phyloP scores from a whole-genome alignment of 2,888 invertebrate species.

The Hydrotaea cyrtoneurina region DNA sequence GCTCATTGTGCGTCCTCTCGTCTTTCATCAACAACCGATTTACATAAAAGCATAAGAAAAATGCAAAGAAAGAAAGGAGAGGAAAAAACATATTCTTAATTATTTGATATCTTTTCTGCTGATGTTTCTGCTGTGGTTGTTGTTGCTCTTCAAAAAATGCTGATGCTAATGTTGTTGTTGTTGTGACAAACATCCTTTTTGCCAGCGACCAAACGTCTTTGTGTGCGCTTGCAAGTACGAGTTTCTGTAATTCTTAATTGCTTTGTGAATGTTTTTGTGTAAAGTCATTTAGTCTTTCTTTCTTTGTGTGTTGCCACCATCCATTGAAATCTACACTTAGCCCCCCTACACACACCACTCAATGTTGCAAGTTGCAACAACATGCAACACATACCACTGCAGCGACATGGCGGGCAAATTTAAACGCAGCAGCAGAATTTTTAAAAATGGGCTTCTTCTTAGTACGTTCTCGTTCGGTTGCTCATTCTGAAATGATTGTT shows the following conservation, averaged over 20 bases:
- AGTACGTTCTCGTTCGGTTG: not conserved
- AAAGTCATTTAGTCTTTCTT: conserved; percentile 20
- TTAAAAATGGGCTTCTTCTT: conserved; percentile 19
- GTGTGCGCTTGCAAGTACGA: not conserved
- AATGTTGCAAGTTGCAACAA: not conserved
- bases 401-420: not conserved
- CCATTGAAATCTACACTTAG: not conserved
- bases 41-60: conserved; percentile 4
- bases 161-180: conserved; percentile 11
- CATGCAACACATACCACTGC: not conserved
- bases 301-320: conserved; percentile 5
- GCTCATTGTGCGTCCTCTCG: not conserved
- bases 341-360: not conserved
- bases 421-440: not conserved
- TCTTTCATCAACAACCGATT: not conserved
- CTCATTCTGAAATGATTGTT: not conserved
- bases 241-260: conserved; percentile 30
- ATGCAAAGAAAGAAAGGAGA: not conserved
- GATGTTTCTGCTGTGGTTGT: not conserved
- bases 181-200: conserved; percentile 1
- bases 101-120: conserved; percentile 32
- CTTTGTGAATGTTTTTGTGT: conserved; percentile 29
- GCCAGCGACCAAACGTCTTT: not conserved
- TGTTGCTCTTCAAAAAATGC: not conserved
- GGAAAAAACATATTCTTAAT: conserved; percentile 31